Base-by-base conservation (phyloP, 2,888 invertebrate genomes). In the Chaitophorus viminalis region DNA sequence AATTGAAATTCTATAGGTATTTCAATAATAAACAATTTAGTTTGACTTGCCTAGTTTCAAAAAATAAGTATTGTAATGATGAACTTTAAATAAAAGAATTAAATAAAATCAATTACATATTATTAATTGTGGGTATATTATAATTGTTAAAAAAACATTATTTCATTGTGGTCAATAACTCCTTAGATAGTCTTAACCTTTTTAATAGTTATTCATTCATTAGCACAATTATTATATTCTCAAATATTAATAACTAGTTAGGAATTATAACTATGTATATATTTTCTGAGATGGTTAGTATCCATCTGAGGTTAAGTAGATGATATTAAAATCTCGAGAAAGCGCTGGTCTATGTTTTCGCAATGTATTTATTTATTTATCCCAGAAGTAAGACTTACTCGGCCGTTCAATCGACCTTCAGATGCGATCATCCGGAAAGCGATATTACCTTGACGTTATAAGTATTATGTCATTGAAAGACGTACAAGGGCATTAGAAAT, bases 371-470 rank as follows among this genome's bases (percentile, higher is more conserved):
- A 31, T 33, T 46, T 46, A 46, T 33, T 60, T 33, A 77, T 60
- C 36, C 9, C 21, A 72, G 60, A 74, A 79, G 74, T 81, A 79
- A 74, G 65, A 79, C 65, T 75, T 79, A 81, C 46, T 87, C 72
- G 87, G 79, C 65, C 79, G 65, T 87, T 87, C 79, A 39, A 81
- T 79, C 60, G 74, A 81, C 87, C 87, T 87, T 87, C 79, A 39
- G 87, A 65, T 87, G 72, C 81, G 72, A 36, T 87, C 81, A 87
- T 87, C 87, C 87, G 87, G 87, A 81, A 87, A 87, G 81, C 39
- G 21, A 81, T 81, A 74, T 81, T 81, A 31, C 87, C 87, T 87
- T 87, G 87, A 72, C 25, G 86, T 87, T 46, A 87, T 87, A 81
- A 87, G 65, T 60, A 74, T 74, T 74, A 74, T 75, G 65, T 81